Conservation (phyloP, 1,140 invertebrate species). For the Choristoneura fumiferana region DNA sequence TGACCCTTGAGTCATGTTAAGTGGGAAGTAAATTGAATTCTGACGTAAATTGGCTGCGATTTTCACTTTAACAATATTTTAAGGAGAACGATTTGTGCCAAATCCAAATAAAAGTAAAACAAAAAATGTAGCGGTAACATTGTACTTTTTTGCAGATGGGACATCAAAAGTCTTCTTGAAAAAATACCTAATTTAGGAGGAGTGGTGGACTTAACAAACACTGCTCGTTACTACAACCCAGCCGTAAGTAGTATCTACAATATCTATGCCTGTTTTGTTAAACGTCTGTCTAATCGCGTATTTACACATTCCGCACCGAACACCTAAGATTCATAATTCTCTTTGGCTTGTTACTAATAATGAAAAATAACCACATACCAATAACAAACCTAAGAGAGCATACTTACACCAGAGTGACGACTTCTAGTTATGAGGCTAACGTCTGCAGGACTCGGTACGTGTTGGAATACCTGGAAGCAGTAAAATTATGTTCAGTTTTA, state of each 20-base stretch:
- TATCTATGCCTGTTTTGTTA: too few relatives aligned
- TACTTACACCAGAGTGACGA: constrained; percentile 38
- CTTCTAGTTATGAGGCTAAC: constrained; percentile 41
- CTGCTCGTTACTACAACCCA: constrained; percentile 58
- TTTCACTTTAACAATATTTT: constrained; percentile 6
- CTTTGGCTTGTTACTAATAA: constrained; percentile 41
- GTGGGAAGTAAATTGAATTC: constrained; percentile 19
- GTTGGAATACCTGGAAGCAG: constrained; percentile 57
- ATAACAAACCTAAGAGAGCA: constrained; percentile 31
- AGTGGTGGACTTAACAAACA: constrained; percentile 67
- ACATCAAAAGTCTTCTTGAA: constrained; percentile 44
- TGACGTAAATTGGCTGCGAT: constrained; percentile 5
- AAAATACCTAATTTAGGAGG: constrained; percentile 55
- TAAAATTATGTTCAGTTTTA: constrained; percentile 68
- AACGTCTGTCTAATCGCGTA: constrained; percentile 14
- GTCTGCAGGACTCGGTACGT: constrained; percentile 36
- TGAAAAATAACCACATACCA: constrained; percentile 36
- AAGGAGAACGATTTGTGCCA: too few relatives aligned
- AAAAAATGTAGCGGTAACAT: too few relatives aligned
- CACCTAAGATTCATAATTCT: constrained; percentile 29
- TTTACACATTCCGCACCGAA: constrained; percentile 20
- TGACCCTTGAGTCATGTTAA: constrained; percentile 13
- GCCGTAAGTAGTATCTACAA: constrained; percentile 33
- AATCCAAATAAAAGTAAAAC: too few relatives aligned
- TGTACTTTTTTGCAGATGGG: constrained; percentile 60